Base-by-base conservation (phyloP, 2,888 invertebrate genomes). In the Kryphioiulus occultus region DNA sequence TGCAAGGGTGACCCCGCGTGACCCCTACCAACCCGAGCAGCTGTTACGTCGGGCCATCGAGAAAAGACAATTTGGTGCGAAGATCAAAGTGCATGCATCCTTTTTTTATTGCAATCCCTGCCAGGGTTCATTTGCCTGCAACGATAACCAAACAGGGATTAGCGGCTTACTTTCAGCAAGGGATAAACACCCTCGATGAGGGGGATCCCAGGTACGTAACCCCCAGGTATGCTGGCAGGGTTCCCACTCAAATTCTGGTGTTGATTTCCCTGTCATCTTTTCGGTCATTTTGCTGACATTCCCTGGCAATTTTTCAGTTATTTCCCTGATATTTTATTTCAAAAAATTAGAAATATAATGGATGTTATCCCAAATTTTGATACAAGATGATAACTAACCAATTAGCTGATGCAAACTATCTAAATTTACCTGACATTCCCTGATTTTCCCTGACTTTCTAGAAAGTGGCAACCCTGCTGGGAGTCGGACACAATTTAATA, bases 11-110 rank as follows among this genome's bases (percentile, higher is more conserved):
- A 83, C 83, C 83, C 83, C 83, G 35, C 32, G n/a, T 35, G 39
- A 83, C 83, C 83, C 83, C 39, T n/a, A 83, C 39, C 83, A 39
- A 83, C 59, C 22, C 59, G n/a, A 22, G 59, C 59, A 59, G 59
- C 59, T 59, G 59, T 59, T 59, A 59, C 59, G 59, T 59, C 22
- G 22, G 59, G 59, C 59, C 59, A 59, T 10, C 15, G 59, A 59
- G 22, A 59, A 59, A 59, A 59, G 59, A 59, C 59, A 59, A 59
- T 59, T 59, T 59, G 10, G 59, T 59, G 22, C 59, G 59, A 59
- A 59, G 59, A 59, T 59, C 59, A 59, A 59, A 59, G 59, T 59
- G 59, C 59, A 22, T 15, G 5, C 22, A 59, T 59, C 59, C 22
- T 59, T 59, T 59, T 59, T 59, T n/a, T 22, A 22, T n/a, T n/a